Evolutionary conservation across 2,888 invertebrate genomes (phyloP).

Genomic region (Emesis russula): DNA sequence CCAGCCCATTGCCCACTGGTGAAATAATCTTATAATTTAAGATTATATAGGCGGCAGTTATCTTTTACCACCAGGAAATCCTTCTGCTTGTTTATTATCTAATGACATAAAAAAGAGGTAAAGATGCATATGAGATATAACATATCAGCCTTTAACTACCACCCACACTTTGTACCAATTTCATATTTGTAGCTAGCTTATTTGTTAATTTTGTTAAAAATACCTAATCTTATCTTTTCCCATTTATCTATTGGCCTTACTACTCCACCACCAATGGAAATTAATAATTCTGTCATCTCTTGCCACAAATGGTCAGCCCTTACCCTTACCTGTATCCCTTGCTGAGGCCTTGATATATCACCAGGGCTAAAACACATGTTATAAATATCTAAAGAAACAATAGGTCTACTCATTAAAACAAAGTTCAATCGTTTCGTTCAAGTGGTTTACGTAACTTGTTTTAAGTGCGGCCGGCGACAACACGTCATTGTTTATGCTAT

Average conservation of each 20-base stretch:
- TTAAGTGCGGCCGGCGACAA: not conserved
- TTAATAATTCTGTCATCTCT: not conserved
- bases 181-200: not conserved
- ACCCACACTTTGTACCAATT: too few species aligned
- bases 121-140: too few species aligned
- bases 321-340: slow-evolving; percentile 60
- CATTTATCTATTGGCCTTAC: slow-evolving; percentile 11
- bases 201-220: not conserved
- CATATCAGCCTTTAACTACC: too few species aligned
- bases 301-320: not conserved
- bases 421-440: not conserved
- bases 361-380: slow-evolving; percentile 39
- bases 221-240: slow-evolving; percentile 47
- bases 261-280: not conserved
- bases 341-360: slow-evolving; percentile 65
- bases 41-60: too few species aligned
- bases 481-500: not conserved
- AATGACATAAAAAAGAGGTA: too few species aligned
- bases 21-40: too few species aligned
- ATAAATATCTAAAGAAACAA: not conserved
- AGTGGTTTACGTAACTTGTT: too few species aligned
- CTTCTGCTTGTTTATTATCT: too few species aligned
- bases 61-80: too few species aligned
- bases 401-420: not conserved
- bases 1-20: too few species aligned